Evolutionary conservation across 2,888 invertebrate genomes (phyloP).

Genomic region (Girardia tigrina): DNA sequence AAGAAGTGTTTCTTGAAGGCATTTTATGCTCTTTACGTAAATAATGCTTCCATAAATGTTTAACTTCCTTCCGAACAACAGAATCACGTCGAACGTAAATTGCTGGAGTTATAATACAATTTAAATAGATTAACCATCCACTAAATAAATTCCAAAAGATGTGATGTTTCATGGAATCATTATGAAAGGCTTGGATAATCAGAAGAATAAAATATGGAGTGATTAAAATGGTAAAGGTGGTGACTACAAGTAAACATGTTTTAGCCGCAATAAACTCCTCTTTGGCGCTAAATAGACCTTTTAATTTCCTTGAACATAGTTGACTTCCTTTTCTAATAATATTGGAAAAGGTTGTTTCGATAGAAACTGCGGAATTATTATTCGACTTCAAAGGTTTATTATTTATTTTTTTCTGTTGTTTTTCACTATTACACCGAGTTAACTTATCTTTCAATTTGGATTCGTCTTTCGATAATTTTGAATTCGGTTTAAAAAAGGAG

Average conservation of each 20-base stretch:
- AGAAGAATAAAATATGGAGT: neutral
- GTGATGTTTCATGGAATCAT: neutral
- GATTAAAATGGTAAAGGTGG: neutral
- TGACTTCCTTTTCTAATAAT: slow-evolving; percentile 10
- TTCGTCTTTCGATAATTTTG: slow-evolving; percentile 1
- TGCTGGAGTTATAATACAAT: neutral
- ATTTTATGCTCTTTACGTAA: neutral
- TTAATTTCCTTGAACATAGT: neutral
- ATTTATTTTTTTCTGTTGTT: neutral
- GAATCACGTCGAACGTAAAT: neutral
- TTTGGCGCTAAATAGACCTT: neutral
- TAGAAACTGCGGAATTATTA: neutral
- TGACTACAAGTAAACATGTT: neutral
- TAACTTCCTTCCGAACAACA: slow-evolving; percentile 5
- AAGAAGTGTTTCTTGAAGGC: neutral
- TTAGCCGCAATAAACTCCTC: neutral
- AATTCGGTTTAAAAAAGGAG: slow-evolving; percentile 5
- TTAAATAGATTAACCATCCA: neutral
- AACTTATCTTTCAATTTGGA: neutral
- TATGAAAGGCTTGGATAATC: neutral
- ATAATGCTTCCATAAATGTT: neutral
- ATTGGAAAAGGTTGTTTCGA: neutral
- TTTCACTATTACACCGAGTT: neutral
- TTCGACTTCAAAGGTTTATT: neutral
- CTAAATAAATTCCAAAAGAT: neutral